Conservation (phyloP, 2,113 vertebrate species). For the Acrocephalus kingi region DNA sequence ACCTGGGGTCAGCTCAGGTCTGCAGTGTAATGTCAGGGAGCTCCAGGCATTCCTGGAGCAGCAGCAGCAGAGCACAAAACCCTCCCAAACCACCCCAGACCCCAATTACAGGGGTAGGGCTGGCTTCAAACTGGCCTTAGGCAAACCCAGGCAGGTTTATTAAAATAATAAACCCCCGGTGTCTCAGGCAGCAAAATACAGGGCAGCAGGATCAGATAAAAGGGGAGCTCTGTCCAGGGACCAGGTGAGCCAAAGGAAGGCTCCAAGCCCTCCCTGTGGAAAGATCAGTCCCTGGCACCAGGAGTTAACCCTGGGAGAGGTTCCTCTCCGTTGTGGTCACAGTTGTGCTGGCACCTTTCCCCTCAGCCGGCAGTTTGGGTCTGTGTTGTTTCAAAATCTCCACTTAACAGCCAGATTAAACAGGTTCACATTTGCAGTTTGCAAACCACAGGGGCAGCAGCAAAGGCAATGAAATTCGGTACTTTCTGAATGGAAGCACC, state of each 20-base stretch:
- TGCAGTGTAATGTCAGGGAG: neutral
- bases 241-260: neutral
- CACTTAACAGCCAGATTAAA: neutral
- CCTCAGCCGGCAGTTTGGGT: neutral
- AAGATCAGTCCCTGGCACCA: neutral
- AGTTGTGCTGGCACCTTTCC: neutral
- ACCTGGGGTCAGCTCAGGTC: neutral
- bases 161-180: neutral
- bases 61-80: neutral
- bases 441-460: slow-evolving; percentile 4
- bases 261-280: neutral
- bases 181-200: neutral
- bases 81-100: neutral
- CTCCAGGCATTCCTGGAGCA: neutral
- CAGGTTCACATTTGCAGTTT: slow-evolving; percentile 1
- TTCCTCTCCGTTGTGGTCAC: neutral
- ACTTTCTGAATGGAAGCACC: neutral
- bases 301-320: neutral
- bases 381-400: neutral
- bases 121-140: neutral
- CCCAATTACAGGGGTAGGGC: slow-evolving; percentile 12
- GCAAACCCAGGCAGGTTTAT: neutral
- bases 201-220: slow-evolving; percentile 16
- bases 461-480: neutral
- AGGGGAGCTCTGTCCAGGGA: neutral